Evolutionary conservation across 1,140 invertebrate genomes (phyloP).

Genomic region (Leptinotarsa lineolata): DNA sequence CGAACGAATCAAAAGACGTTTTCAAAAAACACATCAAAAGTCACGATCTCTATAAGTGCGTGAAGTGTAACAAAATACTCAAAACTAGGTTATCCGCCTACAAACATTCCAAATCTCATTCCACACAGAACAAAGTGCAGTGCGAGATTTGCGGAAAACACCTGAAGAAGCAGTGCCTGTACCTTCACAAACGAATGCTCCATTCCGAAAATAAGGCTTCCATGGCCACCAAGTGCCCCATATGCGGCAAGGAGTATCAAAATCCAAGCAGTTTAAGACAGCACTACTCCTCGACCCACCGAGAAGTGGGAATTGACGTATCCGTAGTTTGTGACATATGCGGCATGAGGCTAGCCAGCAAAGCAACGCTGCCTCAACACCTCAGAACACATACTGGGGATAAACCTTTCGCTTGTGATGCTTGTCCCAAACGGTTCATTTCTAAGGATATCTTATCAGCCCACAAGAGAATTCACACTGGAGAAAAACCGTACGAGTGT

Average conservation of each 20-base stretch:
- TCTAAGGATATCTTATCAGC: slow-evolving; percentile 64
- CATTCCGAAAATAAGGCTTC: slow-evolving; percentile 5
- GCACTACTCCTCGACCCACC: slow-evolving; percentile 10
- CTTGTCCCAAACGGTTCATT: slow-evolving; percentile 69
- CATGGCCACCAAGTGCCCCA: slow-evolving; percentile 4
- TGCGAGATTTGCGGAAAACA: slow-evolving; percentile 17
- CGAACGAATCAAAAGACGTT: slow-evolving; percentile 1
- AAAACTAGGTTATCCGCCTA: slow-evolving; percentile 10
- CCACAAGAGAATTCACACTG: slow-evolving; percentile 67
- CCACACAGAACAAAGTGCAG: slow-evolving; percentile 9
- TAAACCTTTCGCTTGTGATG: slow-evolving; percentile 72
- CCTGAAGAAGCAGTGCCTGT: slow-evolving; percentile 13
- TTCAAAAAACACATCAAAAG: slow-evolving; percentile 17
- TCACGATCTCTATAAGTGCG: slow-evolving; percentile 17
- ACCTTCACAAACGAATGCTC: slow-evolving; percentile 6
- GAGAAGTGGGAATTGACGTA: slow-evolving; percentile 27
- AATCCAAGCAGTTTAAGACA: slow-evolving; percentile 11
- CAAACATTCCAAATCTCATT: slow-evolving; percentile 19
- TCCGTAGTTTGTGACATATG: slow-evolving; percentile 71
- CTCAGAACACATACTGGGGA: slow-evolving; percentile 72
- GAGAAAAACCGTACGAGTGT: slow-evolving; percentile 69
- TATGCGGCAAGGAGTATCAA: slow-evolving; percentile 18
- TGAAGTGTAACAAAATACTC: slow-evolving; percentile 6
- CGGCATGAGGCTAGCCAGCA: slow-evolving; percentile 74
- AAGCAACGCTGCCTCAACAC: slow-evolving; percentile 73